A percentile compares a stretch with the other conserved stretches of the same genome.
phyloP scores from a whole-genome alignment of 2,888 invertebrate species.

The Lordiphosa andalusiaca region DNA sequence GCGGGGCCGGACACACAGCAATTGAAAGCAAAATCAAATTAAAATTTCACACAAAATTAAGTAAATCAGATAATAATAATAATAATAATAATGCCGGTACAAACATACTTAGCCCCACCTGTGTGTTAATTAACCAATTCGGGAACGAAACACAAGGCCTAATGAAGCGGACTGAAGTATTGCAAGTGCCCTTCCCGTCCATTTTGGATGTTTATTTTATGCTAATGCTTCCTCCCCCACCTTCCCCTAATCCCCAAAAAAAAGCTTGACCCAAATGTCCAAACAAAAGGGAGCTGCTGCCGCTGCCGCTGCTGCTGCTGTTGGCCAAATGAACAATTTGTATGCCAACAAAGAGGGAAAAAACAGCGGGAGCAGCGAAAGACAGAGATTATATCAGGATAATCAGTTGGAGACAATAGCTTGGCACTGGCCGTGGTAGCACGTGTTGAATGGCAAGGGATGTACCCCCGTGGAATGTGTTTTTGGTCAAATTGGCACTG shows the following conservation, averaged over 20 bases:
- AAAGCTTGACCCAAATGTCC: slow-evolving; percentile 43
- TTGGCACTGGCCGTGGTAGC: slow-evolving; percentile 3
- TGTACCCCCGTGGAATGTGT: too few species aligned
- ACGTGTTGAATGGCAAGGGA: slow-evolving; percentile 3
- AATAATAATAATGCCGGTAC: slow-evolving; percentile 8
- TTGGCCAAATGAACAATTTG: slow-evolving; percentile 2
- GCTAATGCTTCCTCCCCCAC: slow-evolving; percentile 39
- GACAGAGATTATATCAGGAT: slow-evolving; percentile 24
- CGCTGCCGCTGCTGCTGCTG: too few species aligned
- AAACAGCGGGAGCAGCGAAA: too few species aligned
- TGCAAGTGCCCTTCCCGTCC: slow-evolving; percentile 19
- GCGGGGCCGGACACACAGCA: background rate
- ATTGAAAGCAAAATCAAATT: slow-evolving; percentile 29
- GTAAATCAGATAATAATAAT: slow-evolving; percentile 12
- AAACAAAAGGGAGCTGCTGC: background rate
- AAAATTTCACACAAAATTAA: slow-evolving; percentile 13
- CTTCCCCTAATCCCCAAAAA: background rate
- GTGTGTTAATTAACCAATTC: slow-evolving; percentile 31
- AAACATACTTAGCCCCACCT: slow-evolving; percentile 37
- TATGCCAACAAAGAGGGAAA: background rate
- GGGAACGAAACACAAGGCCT: background rate
- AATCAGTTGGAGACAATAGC: slow-evolving; percentile 20
- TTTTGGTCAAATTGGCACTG: background rate
- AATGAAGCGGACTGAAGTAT: slow-evolving; percentile 8
- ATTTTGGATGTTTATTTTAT: slow-evolving; percentile 48